phyloP scores from a whole-genome alignment of 2,888 invertebrate species.

The Himalopsyche anomala region DNA sequence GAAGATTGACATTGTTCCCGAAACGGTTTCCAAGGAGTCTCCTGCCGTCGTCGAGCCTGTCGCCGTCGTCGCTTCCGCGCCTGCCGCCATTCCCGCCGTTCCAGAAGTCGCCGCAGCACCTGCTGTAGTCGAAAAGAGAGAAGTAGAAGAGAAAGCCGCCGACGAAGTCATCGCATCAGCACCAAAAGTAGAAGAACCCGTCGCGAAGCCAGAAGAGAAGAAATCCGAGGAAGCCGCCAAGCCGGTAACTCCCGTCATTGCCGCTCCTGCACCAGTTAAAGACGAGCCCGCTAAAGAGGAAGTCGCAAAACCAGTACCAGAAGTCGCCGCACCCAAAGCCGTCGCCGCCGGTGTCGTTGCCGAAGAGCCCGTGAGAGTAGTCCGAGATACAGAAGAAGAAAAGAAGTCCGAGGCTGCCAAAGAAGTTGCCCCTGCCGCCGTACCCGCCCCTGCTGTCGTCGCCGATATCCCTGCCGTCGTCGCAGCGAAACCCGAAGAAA shows the following conservation, averaged over 20 bases:
- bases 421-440: slow-evolving; percentile 55
- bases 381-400: slow-evolving; percentile 65
- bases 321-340: slow-evolving; percentile 49
- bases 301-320: slow-evolving; percentile 53
- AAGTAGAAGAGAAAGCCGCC: slow-evolving; percentile 67
- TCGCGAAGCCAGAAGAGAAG: slow-evolving; percentile 68
- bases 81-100: slow-evolving; percentile 54
- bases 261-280: slow-evolving; percentile 70
- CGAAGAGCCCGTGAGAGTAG: slow-evolving; percentile 61
- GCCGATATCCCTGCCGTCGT: slow-evolving; percentile 46
- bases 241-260: slow-evolving; percentile 72
- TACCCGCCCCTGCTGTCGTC: slow-evolving; percentile 6
- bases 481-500: slow-evolving; percentile 59
- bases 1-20: slow-evolving; percentile 71
- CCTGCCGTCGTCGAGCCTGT: slow-evolving; percentile 67
- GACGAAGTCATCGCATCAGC: slow-evolving; percentile 62
- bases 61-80: slow-evolving; percentile 50
- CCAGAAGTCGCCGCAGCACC: slow-evolving; percentile 61
- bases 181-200: slow-evolving; percentile 62
- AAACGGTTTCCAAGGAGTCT: slow-evolving; percentile 66
- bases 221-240: slow-evolving; percentile 68
- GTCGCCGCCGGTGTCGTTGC: slow-evolving; percentile 52
- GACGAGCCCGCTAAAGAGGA: slow-evolving; percentile 63
- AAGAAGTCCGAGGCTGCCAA: slow-evolving; percentile 63
- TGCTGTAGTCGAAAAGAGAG: slow-evolving; percentile 58